phyloP scores from a whole-genome alignment of 1,140 invertebrate species.

The Pseudomyrmex dendroicus region DNA sequence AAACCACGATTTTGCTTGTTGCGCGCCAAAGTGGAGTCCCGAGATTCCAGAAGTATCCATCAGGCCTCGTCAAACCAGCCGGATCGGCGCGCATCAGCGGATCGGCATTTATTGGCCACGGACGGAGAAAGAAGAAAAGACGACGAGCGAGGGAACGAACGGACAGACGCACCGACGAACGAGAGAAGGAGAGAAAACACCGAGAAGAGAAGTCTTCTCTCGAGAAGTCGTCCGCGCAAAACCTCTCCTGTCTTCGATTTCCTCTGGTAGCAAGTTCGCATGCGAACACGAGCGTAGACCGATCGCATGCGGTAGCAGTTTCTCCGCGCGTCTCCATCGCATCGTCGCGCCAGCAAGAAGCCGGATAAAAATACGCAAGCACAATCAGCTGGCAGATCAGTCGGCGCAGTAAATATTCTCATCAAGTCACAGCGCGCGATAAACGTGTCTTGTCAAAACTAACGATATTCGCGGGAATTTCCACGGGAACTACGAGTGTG shows the following conservation, averaged over 20 bases:
- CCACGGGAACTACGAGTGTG: neutral
- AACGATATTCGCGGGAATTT: constrained; percentile 43
- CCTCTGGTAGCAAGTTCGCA: constrained; percentile 46
- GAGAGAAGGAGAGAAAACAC: constrained; percentile 39
- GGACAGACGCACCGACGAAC: constrained; percentile 5
- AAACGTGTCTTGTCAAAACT: constrained; percentile 72
- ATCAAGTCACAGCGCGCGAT: constrained; percentile 53
- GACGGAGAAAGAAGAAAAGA: constrained; percentile 58
- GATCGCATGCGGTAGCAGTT: constrained; percentile 56
- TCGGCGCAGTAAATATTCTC: constrained; percentile 79
- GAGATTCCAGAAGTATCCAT: constrained; percentile 84
- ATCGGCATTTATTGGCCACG: constrained; percentile 82
- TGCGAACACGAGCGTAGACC: constrained; percentile 52
- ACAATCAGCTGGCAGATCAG: constrained; percentile 80
- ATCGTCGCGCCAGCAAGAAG: constrained; percentile 67
- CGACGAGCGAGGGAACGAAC: constrained; percentile 22
- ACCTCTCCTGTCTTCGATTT: constrained; percentile 63
- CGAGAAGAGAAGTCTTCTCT: constrained; percentile 22
- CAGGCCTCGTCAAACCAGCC: constrained; percentile 84
- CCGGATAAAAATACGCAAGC: constrained; percentile 55
- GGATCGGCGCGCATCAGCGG: constrained; percentile 81
- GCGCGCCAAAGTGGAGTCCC: constrained; percentile 77
- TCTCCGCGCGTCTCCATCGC: constrained; percentile 44
- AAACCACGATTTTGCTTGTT: constrained; percentile 83
- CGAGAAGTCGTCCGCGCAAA: constrained; percentile 67